Conservation (phyloP, 2,888 invertebrate genomes). For the Lordiphosa fenestrarum region DNA sequence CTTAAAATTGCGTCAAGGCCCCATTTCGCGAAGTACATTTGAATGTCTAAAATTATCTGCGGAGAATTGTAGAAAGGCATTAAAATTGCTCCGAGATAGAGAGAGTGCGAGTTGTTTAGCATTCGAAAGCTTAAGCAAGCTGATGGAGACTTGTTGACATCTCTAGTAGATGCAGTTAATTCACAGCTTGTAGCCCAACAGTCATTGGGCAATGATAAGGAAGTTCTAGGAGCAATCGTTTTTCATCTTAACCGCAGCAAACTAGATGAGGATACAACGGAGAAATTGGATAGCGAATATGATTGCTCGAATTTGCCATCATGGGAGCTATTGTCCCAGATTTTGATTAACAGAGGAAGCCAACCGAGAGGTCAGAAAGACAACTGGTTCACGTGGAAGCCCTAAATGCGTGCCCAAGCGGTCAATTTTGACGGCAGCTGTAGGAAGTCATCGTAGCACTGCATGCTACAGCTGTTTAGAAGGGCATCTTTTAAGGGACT, state of each 20-base stretch:
- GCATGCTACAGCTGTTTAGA: neutral
- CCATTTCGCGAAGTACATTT: too few species aligned
- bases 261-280: neutral
- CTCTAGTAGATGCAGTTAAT: too few species aligned
- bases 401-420: too few species aligned
- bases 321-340: too few species aligned
- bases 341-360: too few species aligned
- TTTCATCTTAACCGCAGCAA: neutral
- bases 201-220: neutral
- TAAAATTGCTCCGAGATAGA: neutral
- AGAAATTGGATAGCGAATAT: too few species aligned
- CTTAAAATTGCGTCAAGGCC: too few species aligned
- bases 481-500: neutral
- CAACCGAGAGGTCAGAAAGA: too few species aligned
- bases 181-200: neutral
- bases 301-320: too few species aligned
- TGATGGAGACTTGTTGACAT: neutral
- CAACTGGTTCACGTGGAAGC: too few species aligned
- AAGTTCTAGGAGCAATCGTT: neutral
- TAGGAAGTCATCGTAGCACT: neutral
- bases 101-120: neutral
- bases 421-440: neutral
- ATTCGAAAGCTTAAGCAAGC: neutral
- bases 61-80: neutral
- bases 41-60: neutral